Conservation (phyloP, 2,888 invertebrate genomes). For the Caenorhabditis angaria region DNA sequence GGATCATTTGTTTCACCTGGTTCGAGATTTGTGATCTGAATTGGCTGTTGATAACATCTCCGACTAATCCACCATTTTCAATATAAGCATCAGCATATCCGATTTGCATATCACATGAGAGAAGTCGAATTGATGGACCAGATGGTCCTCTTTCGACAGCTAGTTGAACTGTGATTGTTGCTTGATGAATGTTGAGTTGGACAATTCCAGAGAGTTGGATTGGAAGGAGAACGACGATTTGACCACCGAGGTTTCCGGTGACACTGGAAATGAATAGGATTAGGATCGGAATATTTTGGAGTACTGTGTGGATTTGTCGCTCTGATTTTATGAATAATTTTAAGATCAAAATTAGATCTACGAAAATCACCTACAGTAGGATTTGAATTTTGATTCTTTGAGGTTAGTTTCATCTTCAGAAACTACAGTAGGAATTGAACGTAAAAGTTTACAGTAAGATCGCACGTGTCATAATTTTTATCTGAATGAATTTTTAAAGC, state of each 20-base stretch:
- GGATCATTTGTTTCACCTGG: slow-evolving; percentile 59
- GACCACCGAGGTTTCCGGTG: slow-evolving; percentile 69
- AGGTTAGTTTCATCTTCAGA: no score
- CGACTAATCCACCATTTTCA: slow-evolving; percentile 69
- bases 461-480: no score
- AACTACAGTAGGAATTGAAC: not conserved
- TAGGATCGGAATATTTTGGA: no score
- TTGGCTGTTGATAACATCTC: slow-evolving; percentile 67
- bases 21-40: slow-evolving; percentile 62
- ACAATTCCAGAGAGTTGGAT: slow-evolving; percentile 67
- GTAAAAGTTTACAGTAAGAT: no score
- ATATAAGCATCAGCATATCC: slow-evolving; percentile 69
- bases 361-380: no score
- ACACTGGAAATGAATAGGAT: slow-evolving; percentile 50
- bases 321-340: no score
- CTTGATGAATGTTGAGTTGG: slow-evolving; percentile 67
- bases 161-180: slow-evolving; percentile 53
- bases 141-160: slow-evolving; percentile 54
- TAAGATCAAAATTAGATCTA: no score
- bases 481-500: no score
- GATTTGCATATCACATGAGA: slow-evolving; percentile 57
- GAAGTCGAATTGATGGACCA: slow-evolving; percentile 54
- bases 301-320: no score
- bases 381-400: not conserved
- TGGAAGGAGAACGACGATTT: slow-evolving; percentile 66